Percentiles rank a stretch among this genome's conserved stretches.
Evolutionary conservation across 1,140 invertebrate species (phyloP).

Genomic region (Drosophila pandora): DNA sequence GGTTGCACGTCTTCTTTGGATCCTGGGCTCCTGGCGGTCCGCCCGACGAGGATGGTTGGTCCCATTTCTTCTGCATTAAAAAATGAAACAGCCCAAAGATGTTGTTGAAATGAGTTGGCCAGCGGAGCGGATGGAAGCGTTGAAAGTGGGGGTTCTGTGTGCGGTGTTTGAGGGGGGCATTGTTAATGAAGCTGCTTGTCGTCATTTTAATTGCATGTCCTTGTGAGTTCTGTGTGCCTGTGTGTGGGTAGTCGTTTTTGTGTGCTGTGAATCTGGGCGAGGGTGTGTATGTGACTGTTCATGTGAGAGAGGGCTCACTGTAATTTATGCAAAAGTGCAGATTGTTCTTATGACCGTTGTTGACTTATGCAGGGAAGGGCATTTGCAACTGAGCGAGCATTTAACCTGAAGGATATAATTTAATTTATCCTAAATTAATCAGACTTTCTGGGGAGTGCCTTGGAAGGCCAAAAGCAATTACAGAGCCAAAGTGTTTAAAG

Average conservation of each 20-base stretch:
- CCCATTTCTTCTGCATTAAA: conserved; percentile 72
- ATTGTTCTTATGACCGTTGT: conserved; percentile 43
- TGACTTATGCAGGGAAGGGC: conserved; percentile 24
- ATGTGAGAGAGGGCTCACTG: conserved; percentile 20
- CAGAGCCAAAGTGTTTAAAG: background rate
- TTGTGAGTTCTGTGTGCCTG: conserved; percentile 14
- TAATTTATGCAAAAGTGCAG: conserved; percentile 59
- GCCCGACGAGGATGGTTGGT: conserved; percentile 74
- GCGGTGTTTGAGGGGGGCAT: conserved; percentile 17
- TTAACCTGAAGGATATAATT: conserved; percentile 41
- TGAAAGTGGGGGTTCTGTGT: background rate
- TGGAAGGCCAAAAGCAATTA: background rate
- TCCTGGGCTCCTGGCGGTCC: conserved; percentile 73
- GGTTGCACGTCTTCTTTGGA: conserved; percentile 83
- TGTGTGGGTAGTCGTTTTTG: background rate
- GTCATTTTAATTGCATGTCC: conserved; percentile 73
- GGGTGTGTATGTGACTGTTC: conserved; percentile 18
- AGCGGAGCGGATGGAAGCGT: conserved; percentile 6
- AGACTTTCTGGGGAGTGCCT: conserved; percentile 8
- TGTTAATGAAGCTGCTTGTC: conserved; percentile 78
- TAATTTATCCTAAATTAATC: conserved; percentile 18
- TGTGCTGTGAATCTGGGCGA: background rate
- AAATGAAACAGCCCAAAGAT: conserved; percentile 13
- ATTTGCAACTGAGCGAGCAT: conserved; percentile 28
- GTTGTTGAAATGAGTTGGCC: conserved; percentile 33